A percentile compares a stretch with the other conserved stretches of the same genome.
Conservation (phyloP, 1,140 invertebrate species). For the Solenopsis fugax region DNA sequence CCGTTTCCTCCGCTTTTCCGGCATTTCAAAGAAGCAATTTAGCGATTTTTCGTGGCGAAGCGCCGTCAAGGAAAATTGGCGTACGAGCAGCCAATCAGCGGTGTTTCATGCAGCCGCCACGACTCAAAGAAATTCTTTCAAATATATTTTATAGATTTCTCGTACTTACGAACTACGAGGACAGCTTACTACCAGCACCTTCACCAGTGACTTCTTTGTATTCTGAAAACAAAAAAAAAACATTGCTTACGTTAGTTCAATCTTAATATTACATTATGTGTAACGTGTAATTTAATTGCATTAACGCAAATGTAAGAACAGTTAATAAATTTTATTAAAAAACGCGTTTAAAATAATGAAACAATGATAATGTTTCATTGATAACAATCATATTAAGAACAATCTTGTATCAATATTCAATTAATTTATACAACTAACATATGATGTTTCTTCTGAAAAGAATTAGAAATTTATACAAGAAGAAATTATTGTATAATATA, state of each 20-base stretch:
- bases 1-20: constrained; percentile 81
- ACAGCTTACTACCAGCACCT: constrained; percentile 1
- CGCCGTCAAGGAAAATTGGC: constrained; percentile 82
- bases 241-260: constrained; percentile 6
- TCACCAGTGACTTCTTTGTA: not conserved
- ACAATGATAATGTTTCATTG: not conserved
- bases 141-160: constrained; percentile 53
- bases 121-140: constrained; percentile 79
- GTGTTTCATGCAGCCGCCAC: constrained; percentile 82
- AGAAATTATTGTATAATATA: not conserved
- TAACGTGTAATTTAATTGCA: not conserved
- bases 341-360: not conserved
- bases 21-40: constrained; percentile 86
- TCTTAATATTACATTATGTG: not conserved
- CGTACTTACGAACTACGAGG: constrained; percentile 37
- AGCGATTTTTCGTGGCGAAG: constrained; percentile 84
- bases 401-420: too few species aligned
- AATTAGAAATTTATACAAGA: not conserved
- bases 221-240: constrained; percentile 30
- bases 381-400: not conserved
- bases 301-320: not conserved
- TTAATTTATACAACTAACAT: not conserved
- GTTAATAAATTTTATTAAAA: not conserved
- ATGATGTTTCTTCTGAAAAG: not conserved
- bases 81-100: constrained; percentile 85